Evolutionary conservation across 2,888 invertebrate species (phyloP).

Genomic region (Bombyx huttoni): DNA sequence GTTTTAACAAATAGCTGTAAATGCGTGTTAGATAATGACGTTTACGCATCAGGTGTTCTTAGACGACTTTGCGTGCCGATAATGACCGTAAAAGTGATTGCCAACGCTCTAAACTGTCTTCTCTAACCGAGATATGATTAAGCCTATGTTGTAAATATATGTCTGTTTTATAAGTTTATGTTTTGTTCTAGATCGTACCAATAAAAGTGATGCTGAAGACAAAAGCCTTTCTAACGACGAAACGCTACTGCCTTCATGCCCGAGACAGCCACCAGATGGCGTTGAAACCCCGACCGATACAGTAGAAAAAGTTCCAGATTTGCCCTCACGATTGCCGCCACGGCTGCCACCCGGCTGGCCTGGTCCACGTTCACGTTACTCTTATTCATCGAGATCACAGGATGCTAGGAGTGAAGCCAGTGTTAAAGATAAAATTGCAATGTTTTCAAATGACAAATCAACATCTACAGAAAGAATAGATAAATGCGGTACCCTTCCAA

Average conservation of each 20-base stretch:
- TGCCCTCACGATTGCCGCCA: conserved; percentile 47
- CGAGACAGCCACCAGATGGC: conserved; percentile 85
- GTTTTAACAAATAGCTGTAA: neutral
- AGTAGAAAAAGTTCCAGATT: conserved; percentile 68
- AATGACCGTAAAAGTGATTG: conserved; percentile 12
- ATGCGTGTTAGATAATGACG: neutral
- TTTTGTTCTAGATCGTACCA: conserved; percentile 52
- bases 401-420: conserved; percentile 86
- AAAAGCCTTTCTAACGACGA: conserved; percentile 65
- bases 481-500: conserved; percentile 54
- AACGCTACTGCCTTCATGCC: conserved; percentile 70
- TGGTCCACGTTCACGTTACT: conserved; percentile 40
- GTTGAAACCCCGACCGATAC: conserved; percentile 84
- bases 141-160: neutral
- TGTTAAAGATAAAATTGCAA: conserved; percentile 88
- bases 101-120: neutral
- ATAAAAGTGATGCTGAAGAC: conserved; percentile 60
- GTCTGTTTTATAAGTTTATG: neutral
- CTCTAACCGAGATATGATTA: neutral
- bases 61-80: conserved; percentile 31
- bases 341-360: conserved; percentile 39
- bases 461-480: conserved; percentile 50
- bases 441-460: conserved; percentile 78
- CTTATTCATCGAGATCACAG: conserved; percentile 74
- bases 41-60: neutral